Evolutionary conservation across 2,797 vertebrate genomes (phyloP), one percentile per base, ranked within the genome.

Genomic region (Chelmon rostratus): DNA sequence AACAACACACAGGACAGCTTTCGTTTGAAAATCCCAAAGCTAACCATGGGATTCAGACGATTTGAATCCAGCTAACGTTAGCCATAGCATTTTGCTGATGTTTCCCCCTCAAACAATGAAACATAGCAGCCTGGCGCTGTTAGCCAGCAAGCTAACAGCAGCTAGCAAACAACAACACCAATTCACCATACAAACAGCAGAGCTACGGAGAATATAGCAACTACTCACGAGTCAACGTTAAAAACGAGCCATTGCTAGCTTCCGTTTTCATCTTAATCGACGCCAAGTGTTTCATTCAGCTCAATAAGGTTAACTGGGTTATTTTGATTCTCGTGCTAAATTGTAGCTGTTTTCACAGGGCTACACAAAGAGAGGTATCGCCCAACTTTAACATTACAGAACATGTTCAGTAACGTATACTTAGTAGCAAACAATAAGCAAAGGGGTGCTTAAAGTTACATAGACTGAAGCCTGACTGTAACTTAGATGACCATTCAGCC

Each of bases 91-190:
- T 63, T 63, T 64, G 31, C 66, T 64, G 79, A 66, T 56, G 73
- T 76, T 78, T 73, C 65, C 67, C 78, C 31, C 66, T 65, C 58
- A 73, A 85, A 91, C 91, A 94, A 91, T 89, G 84, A 86, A 78
- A 68, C 63, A 64, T 56, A 82, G 61, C 73, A 79, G 79, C 21
- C 54, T 61, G 28, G 58, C 68, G 88, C 79, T 67, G 68, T 68
- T 91, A 92, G 93, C 90, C 35, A 58, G 37, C 58, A 21, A 58
- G 89, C 90, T 91, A 94, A 81, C 79, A 44, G 73, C 76, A 77
- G 78, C 73, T 89, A 87, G 73, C 84, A 85, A 86, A 87, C 81
- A 85, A 82, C 69, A 86, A 72, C 79, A 84, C 9, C 25, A 47
- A 38, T n/a, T n/a, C 69, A 52, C 58, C 57, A 11, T n/a, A 4